Conservation (phyloP, 1,140 invertebrate genomes). For the Temnothorax nylanderi region DNA sequence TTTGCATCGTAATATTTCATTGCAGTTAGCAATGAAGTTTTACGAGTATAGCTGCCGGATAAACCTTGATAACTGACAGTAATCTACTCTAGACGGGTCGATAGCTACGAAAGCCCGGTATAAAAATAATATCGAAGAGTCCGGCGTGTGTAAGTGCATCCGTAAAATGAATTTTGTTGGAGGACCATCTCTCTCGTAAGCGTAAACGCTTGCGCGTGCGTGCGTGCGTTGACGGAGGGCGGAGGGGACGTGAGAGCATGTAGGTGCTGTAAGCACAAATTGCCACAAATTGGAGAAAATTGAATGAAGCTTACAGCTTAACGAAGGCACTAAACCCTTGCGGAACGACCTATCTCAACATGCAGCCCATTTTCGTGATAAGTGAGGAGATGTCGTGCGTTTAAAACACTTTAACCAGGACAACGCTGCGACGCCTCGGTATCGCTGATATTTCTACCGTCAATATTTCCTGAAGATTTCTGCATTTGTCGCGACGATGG, state of each 20-base stretch:
- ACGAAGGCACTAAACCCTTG: constrained; percentile 84
- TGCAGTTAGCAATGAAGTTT: constrained; percentile 35
- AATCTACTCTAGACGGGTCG: constrained; percentile 59
- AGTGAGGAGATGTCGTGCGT: constrained; percentile 67
- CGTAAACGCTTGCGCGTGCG: constrained; percentile 37
- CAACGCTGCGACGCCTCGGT: constrained; percentile 7
- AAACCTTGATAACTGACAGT: constrained; percentile 63
- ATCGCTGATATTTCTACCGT: not conserved
- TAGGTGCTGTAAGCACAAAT: constrained; percentile 83
- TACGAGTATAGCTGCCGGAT: constrained; percentile 51
- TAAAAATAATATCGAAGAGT: constrained; percentile 71
- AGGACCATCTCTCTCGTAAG: constrained; percentile 51
- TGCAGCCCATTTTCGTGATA: constrained; percentile 78
- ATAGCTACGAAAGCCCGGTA: constrained; percentile 58
- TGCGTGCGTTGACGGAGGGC: constrained; percentile 49
- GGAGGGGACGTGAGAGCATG: constrained; percentile 71
- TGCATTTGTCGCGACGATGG: not conserved
- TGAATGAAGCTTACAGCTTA: constrained; percentile 85
- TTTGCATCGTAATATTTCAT: constrained; percentile 49
- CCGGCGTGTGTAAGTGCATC: constrained; percentile 59
- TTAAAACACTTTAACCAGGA: constrained; percentile 62
- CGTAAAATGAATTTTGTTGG: constrained; percentile 72
- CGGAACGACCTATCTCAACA: constrained; percentile 84
- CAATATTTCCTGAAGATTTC: constrained; percentile 16
- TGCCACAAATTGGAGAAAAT: constrained; percentile 85